Base-by-base conservation (phyloP, 2,888 invertebrate species). In the Acleris laterana region DNA sequence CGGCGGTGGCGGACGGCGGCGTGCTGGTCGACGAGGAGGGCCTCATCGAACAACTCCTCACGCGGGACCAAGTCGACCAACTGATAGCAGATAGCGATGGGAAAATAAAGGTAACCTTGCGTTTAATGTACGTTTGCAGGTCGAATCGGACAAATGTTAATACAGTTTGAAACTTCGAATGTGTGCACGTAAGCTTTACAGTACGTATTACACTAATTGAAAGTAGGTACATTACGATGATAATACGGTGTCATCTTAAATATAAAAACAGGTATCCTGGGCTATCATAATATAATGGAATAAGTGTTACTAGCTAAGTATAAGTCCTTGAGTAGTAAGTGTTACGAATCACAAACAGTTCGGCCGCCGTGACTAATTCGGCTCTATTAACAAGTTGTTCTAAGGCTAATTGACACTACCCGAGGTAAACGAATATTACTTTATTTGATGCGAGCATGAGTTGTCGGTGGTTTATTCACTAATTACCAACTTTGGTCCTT, bases 1-100 rank as follows among this genome's bases (percentile, higher is more conserved):
- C 87, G 63, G 87, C 85, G 52, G 89, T 95, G 57, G 77, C 91
- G 17, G 90, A 94, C 68, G 95, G 95, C 50, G 95, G 94, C 28
- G 93, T 95, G 69, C 81, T 96, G 44, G 94, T 95, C 22, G 84
- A 93, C 60, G 86, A 90, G 68, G 84, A 93, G 77, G 96, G 95
- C 17, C 91, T 92, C 72, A 95, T 96, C 71, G 82, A 90, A 70
- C 82, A 89, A 73, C 83, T 96, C 44, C 76, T 95, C 4, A 87
- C 83, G 44, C 87, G 89, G 50, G 76, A 86, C 11, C 88, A 94
- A 73, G 91, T 92, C 62, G 85, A 93, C 19, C 85, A 88, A 79
- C 79, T 93, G 22, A 81, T 93, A 71, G 79, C 90, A 44, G 89
- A 93, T 70, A 85, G 78, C 71, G 86, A 85, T 66, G 91, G 89